phyloP scores from a whole-genome alignment of 2,113 vertebrate genomes.

The Stigmatopora nigra region DNA sequence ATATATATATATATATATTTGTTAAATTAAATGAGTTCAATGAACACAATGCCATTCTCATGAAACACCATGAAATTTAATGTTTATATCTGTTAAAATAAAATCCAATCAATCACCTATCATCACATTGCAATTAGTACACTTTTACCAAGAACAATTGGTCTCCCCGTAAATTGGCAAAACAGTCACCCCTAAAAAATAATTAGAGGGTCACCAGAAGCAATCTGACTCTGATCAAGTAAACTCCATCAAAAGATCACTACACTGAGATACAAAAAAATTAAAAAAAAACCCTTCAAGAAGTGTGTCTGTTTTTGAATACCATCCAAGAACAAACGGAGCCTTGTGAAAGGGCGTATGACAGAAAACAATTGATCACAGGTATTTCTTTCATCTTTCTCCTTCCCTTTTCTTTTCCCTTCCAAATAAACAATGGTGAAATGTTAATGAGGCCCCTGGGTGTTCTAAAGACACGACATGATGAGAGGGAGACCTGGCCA shows the following conservation, averaged over 20 bases:
- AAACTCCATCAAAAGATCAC: conserved; percentile 38
- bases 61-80: too few relatives aligned
- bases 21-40: too few relatives aligned
- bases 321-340: conserved; percentile 26
- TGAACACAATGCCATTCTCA: too few relatives aligned
- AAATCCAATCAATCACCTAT: conserved; percentile 43
- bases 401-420: conserved; percentile 30
- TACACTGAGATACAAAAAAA: neutral
- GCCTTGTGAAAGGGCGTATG: conserved; percentile 33
- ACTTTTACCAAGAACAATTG: conserved; percentile 7
- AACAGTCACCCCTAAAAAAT: conserved; percentile 49
- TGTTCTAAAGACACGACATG: conserved; percentile 53
- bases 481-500: conserved; percentile 58
- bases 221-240: conserved; percentile 52
- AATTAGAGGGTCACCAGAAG: conserved; percentile 49
- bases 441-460: conserved; percentile 62
- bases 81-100: neutral
- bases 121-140: conserved; percentile 28
- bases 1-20: too few relatives aligned
- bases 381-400: conserved; percentile 51
- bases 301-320: conserved; percentile 16
- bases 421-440: conserved; percentile 60
- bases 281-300: conserved; percentile 8
- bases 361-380: conserved; percentile 53
- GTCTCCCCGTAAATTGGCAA: conserved; percentile 44